Base-by-base conservation (phyloP, 2,888 invertebrate species). In the Xylota segnis region DNA sequence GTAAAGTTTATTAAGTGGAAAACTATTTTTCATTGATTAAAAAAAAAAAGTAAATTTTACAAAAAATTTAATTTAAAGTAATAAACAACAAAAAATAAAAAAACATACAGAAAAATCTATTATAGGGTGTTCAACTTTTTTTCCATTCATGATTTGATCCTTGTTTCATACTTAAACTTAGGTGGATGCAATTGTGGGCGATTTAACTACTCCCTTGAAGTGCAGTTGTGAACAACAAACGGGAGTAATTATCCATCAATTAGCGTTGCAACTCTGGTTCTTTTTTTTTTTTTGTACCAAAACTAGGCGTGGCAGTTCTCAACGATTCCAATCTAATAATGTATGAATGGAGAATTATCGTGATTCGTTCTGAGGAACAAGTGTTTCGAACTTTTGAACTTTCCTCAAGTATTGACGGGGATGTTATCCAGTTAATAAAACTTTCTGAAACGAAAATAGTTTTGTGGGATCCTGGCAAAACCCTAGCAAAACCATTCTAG, bases 1-100 rank as follows among this genome's bases (percentile, higher is more conserved):
- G 81, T 86, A 56, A 86, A 82, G 68, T 86, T 86, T 86, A 86
- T 86, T 86, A 86, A 82, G 82, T 82, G 82, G 72, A 86, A 86
- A 86, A 86, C 86, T 86, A 86, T 82, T 86, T 76, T 76, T 52
- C 81, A 81, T 81, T 79, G 70, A 84, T 84, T 75, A 43, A 61
- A 83, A 63, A 52, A 32, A 29, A 58, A 59, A 32, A n/a, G n/a
- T n/a, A n/a, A 75, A 43, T 45, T 29, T 45, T 77, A 63, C 10
- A 56, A 76, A 66, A 59, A n/a, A 45, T 14, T 54, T 43, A 43
- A 43, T 43, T 43, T 43, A 43, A 43, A 43, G 4, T 43, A 14
- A 0, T 2, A 59, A 23, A 23, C 23, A 23, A 47, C 40, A 56
- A 52, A 40, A 0, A 27, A 32, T 47, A 52, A 40, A 0, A 27